A percentile compares a stretch with the other conserved stretches of the same genome.
phyloP scores from a whole-genome alignment of 2,888 invertebrate genomes.

The Cryptus viduatorius region DNA sequence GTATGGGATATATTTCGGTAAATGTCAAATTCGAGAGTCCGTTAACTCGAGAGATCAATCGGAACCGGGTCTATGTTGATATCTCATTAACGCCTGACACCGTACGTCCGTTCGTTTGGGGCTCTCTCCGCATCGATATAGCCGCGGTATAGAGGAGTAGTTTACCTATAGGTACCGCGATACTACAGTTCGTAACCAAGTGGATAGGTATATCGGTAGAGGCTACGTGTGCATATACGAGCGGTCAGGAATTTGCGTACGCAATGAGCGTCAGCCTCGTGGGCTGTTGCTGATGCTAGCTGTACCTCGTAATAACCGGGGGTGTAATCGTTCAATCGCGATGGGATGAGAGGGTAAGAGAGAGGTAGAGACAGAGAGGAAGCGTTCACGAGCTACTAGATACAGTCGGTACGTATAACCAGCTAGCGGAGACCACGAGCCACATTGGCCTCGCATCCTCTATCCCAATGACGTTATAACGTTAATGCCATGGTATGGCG shows the following conservation, averaged over 20 bases:
- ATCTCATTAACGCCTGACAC: constrained; percentile 61
- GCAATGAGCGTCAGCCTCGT: constrained; percentile 65
- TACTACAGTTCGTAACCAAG: neutral
- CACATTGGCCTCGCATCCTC: constrained; percentile 17
- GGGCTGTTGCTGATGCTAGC: constrained; percentile 36
- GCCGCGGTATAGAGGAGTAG: constrained; percentile 6
- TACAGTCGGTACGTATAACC: constrained; percentile 21
- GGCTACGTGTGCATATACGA: constrained; percentile 30
- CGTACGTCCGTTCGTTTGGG: constrained; percentile 35
- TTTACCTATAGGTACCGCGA: constrained; percentile 8
- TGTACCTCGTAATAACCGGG: constrained; percentile 63
- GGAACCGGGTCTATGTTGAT: constrained; percentile 38
- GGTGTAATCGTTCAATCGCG: constrained; percentile 60
- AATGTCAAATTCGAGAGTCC: constrained; percentile 33
- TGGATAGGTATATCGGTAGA: constrained; percentile 7
- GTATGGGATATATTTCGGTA: neutral
- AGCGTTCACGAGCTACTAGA: constrained; percentile 22
- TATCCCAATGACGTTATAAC: constrained; percentile 65
- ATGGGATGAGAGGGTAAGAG: constrained; percentile 38
- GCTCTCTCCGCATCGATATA: neutral
- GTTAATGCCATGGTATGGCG: constrained; percentile 70
- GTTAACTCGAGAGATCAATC: constrained; percentile 50
- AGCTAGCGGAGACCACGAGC: constrained; percentile 43
- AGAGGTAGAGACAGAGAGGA: neutral
- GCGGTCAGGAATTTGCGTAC: constrained; percentile 69